These are phyloP conservation scores for Cryptocephalus moraei DNA, from an alignment of 2,888 invertebrate species.

Conservation along the genomic window DNA sequence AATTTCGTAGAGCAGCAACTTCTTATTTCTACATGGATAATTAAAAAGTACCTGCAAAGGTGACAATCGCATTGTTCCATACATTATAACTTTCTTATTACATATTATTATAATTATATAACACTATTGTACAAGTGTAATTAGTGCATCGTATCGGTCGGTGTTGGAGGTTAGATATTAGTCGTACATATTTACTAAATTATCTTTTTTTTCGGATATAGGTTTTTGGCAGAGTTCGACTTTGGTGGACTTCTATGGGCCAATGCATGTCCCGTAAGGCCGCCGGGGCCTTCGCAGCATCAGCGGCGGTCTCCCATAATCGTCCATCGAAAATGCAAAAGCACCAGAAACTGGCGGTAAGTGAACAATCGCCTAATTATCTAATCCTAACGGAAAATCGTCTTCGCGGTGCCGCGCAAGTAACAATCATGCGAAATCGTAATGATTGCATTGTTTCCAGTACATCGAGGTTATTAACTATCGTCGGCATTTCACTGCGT, in stretches of 20 bases:
- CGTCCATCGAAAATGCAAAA: conserved; percentile 35
- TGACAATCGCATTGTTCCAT: too few relatives aligned
- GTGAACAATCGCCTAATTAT: too few relatives aligned
- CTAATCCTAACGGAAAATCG: too few relatives aligned
- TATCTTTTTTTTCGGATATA: background rate
- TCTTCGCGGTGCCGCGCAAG: background rate
- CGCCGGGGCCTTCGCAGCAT: conserved; percentile 49
- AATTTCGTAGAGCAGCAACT: too few relatives aligned
- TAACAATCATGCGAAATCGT: conserved; percentile 2
- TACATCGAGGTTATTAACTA: background rate
- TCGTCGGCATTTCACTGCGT: too few relatives aligned
- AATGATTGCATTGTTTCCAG: conserved; percentile 3
- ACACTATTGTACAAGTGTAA: too few relatives aligned
- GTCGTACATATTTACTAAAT: background rate
- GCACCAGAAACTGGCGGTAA: conserved; percentile 3
- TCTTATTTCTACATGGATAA: too few relatives aligned
- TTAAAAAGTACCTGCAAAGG: too few relatives aligned
- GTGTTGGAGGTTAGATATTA: background rate
- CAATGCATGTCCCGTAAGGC: conserved; percentile 66
- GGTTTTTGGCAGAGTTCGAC: background rate
- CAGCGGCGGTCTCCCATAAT: conserved; percentile 48
- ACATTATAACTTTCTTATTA: too few relatives aligned
- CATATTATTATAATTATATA: too few relatives aligned
- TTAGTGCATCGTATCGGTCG: too few relatives aligned
- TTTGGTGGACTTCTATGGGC: conserved; percentile 46